These are phyloP conservation scores for Lamprotornis superbus DNA, from an alignment of 2,113 vertebrate genomes.

Conservation along the genomic window DNA sequence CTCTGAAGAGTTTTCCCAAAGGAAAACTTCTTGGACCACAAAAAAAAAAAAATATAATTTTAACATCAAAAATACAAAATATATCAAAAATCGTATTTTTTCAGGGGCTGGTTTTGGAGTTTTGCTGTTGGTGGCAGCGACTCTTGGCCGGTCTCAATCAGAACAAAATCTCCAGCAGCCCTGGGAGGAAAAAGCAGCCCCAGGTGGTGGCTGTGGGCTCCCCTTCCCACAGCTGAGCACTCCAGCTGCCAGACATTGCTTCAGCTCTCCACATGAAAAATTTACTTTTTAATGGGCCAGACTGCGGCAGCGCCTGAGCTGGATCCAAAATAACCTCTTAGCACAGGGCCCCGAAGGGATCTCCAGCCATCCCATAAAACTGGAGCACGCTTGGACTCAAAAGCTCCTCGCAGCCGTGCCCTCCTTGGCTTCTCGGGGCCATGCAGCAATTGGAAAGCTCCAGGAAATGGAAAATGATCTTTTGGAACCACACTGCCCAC, in stretches of 20 bases:
- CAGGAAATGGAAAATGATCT: neutral
- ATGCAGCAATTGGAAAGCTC: neutral
- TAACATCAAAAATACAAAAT: neutral
- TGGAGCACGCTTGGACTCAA: neutral
- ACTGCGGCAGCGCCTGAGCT: neutral
- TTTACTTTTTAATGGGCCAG: slow-evolving; percentile 50
- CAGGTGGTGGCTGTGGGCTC: neutral
- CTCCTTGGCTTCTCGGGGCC: neutral
- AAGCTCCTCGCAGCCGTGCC: neutral
- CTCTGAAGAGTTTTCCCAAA: neutral
- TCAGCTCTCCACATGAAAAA: slow-evolving; percentile 43
- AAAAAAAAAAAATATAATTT: neutral
- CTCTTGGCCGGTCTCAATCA: fast-evolving
- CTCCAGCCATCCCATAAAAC: neutral
- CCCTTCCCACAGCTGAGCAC: neutral
- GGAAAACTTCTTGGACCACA: neutral
- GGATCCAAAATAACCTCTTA: slow-evolving; percentile 29
- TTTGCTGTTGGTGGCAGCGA: neutral
- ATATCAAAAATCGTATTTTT: fast-evolving
- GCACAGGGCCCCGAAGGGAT: neutral
- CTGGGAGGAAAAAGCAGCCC: neutral
- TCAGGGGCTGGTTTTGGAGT: fast-evolving
- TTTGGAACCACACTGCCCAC: neutral
- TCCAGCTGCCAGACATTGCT: neutral
- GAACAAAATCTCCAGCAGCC: neutral